Evolutionary conservation across 2,888 invertebrate species (phyloP), one percentile per base, ranked within the genome.

Genomic region (Synergus umbraculus): DNA sequence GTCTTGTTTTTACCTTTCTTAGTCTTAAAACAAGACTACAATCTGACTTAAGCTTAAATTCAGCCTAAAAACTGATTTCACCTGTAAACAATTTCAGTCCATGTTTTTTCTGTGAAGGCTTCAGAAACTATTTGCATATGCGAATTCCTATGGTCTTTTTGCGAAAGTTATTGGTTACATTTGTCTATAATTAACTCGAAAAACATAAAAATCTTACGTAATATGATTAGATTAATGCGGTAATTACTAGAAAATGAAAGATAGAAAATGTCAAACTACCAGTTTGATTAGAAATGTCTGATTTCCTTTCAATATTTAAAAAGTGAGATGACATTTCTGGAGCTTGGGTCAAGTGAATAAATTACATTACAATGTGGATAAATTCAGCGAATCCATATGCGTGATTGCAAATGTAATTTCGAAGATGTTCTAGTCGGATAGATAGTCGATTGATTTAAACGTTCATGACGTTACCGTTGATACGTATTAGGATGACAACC

Each of bases 401-500:
- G n/a, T 49, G 49, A 49, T 49, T 49, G 49, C 49, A 49, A 49
- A n/a, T 49, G 49, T 49, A 46, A 49, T 49, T 49, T 49, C 15
- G 49, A 49, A 49, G 15, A 15, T 49, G 49, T 49, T 49, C 49
- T 49, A 49, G 49, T 49, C 15, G 49, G 15, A 49, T 49, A 49
- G 15, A 49, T 49, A 49, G 4, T 5, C 49, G 4, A 49, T 49
- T 49, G 49, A 49, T 49, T 49, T 49, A 49, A 49, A 29, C 15
- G 0, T 13, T 46, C 4, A 5, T 15, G 15, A 4, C 15, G 49
- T 15, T 49, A 49, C 15, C 15, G 49, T 49, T 49, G 67, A 63
- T 60, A 41, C 54, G 69, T 44, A 15, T 65, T 29, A 54, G n/a
- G 64, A 65, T 78, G 64, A 76, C 76, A 76, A 77, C 54, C 77